These are phyloP conservation scores for Microchrysa polita DNA, from an alignment of 2,888 invertebrate genomes.

Conservation along the genomic window DNA sequence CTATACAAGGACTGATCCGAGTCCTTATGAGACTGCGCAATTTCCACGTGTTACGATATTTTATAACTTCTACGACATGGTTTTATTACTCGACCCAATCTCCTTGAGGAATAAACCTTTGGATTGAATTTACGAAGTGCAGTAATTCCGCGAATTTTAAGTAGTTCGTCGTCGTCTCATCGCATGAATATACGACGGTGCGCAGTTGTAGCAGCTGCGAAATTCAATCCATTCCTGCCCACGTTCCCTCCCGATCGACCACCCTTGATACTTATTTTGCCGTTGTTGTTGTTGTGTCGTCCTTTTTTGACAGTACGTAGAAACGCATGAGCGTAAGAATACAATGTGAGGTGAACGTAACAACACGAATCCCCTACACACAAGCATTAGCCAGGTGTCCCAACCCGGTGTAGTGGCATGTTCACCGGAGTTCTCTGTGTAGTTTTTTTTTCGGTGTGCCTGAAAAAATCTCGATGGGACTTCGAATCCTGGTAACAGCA, in stretches of 20 bases:
- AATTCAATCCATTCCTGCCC: constrained; percentile 40
- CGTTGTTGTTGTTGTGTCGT: too few relatives aligned
- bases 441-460: not conserved
- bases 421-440: constrained; percentile 2
- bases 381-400: constrained; percentile 40
- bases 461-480: constrained; percentile 20
- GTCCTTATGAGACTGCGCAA: too few relatives aligned
- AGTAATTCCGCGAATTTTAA: constrained; percentile 33
- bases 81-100: not conserved
- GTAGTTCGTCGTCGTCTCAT: constrained; percentile 6
- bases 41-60: too few relatives aligned
- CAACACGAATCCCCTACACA: constrained; percentile 42
- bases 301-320: constrained; percentile 12
- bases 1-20: not conserved
- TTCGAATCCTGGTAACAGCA: constrained; percentile 11
- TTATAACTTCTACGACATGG: too few relatives aligned
- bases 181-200: constrained; percentile 21
- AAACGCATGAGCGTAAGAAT: constrained; percentile 16
- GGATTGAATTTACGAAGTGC: constrained; percentile 27
- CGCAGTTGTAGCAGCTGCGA: constrained; percentile 39
- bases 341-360: constrained; percentile 41
- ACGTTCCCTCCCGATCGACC: constrained; percentile 36
- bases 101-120: constrained; percentile 20
- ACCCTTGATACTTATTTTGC: constrained; percentile 1
- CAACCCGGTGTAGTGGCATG: constrained; percentile 42